phyloP scores from a whole-genome alignment of 92 coral and sea anemone genomes.

The Phenganax marumi region DNA sequence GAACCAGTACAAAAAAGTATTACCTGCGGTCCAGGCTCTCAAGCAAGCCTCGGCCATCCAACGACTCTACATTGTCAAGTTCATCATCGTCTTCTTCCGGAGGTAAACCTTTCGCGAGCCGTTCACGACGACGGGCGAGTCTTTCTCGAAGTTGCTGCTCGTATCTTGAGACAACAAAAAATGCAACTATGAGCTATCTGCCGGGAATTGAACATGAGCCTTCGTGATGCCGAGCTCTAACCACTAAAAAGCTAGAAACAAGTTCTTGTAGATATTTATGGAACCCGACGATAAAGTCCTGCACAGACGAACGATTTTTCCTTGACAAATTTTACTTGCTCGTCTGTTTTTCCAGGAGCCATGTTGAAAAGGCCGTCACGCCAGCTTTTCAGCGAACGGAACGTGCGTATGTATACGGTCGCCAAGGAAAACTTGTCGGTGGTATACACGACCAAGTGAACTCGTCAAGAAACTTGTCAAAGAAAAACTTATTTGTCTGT shows the following conservation, averaged over 20 bases:
- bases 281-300: too few relatives aligned
- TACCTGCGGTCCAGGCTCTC: constrained; percentile 81
- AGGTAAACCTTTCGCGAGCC: constrained; percentile 87
- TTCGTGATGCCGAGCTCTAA: too few relatives aligned
- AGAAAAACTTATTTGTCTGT: too few relatives aligned
- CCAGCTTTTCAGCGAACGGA: too few relatives aligned
- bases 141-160: constrained; percentile 88
- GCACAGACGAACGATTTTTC: too few relatives aligned
- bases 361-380: too few relatives aligned
- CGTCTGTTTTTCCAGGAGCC: too few relatives aligned
- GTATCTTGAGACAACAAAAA: constrained; percentile 54
- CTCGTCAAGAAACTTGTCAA: neutral
- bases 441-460: neutral
- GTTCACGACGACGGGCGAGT: constrained; percentile 84
- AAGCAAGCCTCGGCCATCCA: constrained; percentile 71
- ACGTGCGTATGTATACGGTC: too few relatives aligned
- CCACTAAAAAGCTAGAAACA: too few relatives aligned
- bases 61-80: constrained; percentile 52
- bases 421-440: neutral
- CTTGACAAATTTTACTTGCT: too few relatives aligned
- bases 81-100: constrained; percentile 88
- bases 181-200: neutral
- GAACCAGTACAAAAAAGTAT: neutral
- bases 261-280: too few relatives aligned
- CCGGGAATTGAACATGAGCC: neutral